Base-by-base conservation (phyloP, 2,113 vertebrate species). In the Scalopus aquaticus region DNA sequence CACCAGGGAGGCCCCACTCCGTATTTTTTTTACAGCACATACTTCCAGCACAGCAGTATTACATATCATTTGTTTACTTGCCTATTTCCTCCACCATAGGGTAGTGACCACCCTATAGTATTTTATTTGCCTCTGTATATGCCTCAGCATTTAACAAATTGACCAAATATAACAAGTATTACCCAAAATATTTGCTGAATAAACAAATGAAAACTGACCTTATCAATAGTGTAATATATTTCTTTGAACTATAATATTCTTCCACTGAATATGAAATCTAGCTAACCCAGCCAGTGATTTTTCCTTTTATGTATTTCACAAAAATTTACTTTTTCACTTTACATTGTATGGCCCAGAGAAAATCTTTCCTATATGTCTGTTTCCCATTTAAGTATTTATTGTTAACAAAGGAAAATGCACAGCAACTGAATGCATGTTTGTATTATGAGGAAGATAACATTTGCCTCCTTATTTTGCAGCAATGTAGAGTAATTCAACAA, bases 391-490 rank as follows among this genome's bases (percentile, higher is more conserved):
- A 64, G 13, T 58, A 44, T 88, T 90, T 73, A 80, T 90, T n/a
- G 24, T 62, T 90, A 64, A 37, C 49, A 94, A 86, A 93, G 26
- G 37, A 96, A 96, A 80, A 72, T n/a, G 2, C 35, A 90, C 1
- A 51, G 20, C 2, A 90, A 89, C 9, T 85, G 37, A 65, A 42
- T 65, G 58, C 78, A 12, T 84, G 9, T 58, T 42, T 91, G 1
- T 62, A 65, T 69, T 70, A 62, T 26, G 12, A 82, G 24, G 82
- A 17, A 82, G 16, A 92, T n/a, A 89, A 88, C 9, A 88, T 39
- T 22, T 60, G 15, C 89, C 30, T 28, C 9, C 30, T 65, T 70
- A 67, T 84, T 95, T 78, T 58, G 17, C 24, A 94, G 76, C 10
- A 56, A 51, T 8, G 19, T 46, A 78, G 16, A 60, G 72, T 20